Evolutionary conservation across 2,797 vertebrate genomes (phyloP), one percentile per base, ranked within the genome.

Genomic region (Pogoniulus pusillus): DNA sequence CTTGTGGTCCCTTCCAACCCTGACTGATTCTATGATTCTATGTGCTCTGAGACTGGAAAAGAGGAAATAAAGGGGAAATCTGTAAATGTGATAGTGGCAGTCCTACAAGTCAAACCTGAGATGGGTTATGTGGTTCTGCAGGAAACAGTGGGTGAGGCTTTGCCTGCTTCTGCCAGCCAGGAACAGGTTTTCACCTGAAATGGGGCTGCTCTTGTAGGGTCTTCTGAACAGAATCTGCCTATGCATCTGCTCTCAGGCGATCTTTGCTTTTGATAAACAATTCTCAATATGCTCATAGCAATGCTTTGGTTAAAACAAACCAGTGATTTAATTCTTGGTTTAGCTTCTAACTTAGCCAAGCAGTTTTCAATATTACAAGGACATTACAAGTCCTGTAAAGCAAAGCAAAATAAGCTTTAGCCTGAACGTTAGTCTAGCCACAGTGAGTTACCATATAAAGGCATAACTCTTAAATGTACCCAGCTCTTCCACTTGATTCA

Each of bases 361-460:
- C 39, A 82, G 63, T 78, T 87, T 91, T 82, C 82, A 51, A 66
- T 87, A 26, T 87, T 87, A 87, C 63, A 91, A 87, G 87, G 70
- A 53, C 57, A 23, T 69, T 60, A 69, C 54, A 85, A 79, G 80
- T 94, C 73, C 87, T 77, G 16, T 43, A 76, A 90, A 91, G 84
- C 93, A 85, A 82, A 94, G 73, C 59, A 93, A 90, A 93, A 85
- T 63, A 87, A 93, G 70, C 73, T 94, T 94, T 83, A 94, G 39
- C 55, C 76, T 93, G 90, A 58, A 85, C 57, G 12, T 90, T 72
- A 93, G 90, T 90, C 32, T 78, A 89, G 87, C 74, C 62, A 63
- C 74, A 68, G 66, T 78, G 82, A 87, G 72, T 88, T 87, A 90
- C 68, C 64, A 90, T 79, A 86, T 84, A 94, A 93, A 91, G 82